Evolutionary conservation across 2,113 vertebrate genomes (phyloP).

Genomic region (Morone chrysops): DNA sequence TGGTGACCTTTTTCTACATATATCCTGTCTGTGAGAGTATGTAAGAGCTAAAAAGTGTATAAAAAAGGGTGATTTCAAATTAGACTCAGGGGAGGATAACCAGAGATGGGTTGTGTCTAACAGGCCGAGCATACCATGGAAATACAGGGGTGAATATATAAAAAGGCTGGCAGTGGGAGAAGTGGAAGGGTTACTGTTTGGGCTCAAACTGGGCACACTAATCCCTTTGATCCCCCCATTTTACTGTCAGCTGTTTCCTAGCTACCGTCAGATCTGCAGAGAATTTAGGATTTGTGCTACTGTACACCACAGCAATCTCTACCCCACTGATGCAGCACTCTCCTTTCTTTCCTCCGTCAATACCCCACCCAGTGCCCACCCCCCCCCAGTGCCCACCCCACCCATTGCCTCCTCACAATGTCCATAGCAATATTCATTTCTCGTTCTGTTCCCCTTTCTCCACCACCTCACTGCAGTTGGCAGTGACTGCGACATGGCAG

Average conservation of each 20-base stretch:
- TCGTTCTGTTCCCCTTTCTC: conserved; percentile 30
- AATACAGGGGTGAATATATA: conserved; percentile 52
- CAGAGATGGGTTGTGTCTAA: conserved; percentile 37
- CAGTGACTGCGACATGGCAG: conserved; percentile 33
- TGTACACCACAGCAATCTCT: conserved; percentile 80
- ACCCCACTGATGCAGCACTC: conserved; percentile 65
- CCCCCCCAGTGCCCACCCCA: neutral
- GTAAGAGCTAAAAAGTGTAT: conserved; percentile 53
- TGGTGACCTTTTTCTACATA: conserved; percentile 71
- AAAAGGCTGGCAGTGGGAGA: conserved; percentile 62
- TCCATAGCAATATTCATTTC: conserved; percentile 49
- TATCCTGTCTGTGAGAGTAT: conserved; percentile 54
- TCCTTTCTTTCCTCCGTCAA: conserved; percentile 69
- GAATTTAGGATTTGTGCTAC: conserved; percentile 81
- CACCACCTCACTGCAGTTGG: conserved; percentile 40
- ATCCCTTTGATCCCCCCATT: conserved; percentile 83
- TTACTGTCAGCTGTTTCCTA: conserved; percentile 84
- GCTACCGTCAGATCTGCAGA: conserved; percentile 76
- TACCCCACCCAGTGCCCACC: conserved; percentile 29
- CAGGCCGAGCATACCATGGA: conserved; percentile 23
- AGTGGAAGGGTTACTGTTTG: conserved; percentile 76
- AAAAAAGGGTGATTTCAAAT: conserved; percentile 56
- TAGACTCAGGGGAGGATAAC: conserved; percentile 42
- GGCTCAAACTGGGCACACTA: conserved; percentile 76
- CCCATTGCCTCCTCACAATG: conserved; percentile 32